Evolutionary conservation across 2,888 invertebrate species (phyloP).

Genomic region (Ectemnius continuus): DNA sequence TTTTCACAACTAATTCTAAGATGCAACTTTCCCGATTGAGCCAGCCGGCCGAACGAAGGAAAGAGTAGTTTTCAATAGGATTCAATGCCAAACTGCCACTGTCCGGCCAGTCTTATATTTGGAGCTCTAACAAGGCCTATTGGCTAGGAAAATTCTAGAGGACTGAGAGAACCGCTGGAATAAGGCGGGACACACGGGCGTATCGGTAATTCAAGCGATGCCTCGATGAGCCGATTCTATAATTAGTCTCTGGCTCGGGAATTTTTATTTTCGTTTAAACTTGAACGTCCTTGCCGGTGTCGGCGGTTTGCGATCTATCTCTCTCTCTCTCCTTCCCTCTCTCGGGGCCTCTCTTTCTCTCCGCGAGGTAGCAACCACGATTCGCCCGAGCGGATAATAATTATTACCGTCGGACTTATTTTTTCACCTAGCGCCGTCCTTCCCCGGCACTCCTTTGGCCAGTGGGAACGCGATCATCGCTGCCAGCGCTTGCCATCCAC

Average conservation of each 20-base stretch:
- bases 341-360: slow-evolving; percentile 31
- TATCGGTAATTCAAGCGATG: slow-evolving; percentile 64
- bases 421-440: slow-evolving; percentile 63
- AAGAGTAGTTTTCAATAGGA: too few relatives aligned
- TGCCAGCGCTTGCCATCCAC: slow-evolving; percentile 23
- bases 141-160: slow-evolving; percentile 33
- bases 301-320: slow-evolving; percentile 32
- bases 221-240: slow-evolving; percentile 70
- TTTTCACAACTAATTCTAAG: too few relatives aligned
- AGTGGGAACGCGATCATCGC: slow-evolving; percentile 25
- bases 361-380: slow-evolving; percentile 29
- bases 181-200: slow-evolving; percentile 14
- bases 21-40: too few relatives aligned
- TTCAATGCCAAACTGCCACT: too few relatives aligned
- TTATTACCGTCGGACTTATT: slow-evolving; percentile 66
- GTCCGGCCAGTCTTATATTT: too few relatives aligned
- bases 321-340: slow-evolving; percentile 13
- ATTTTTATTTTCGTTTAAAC: slow-evolving; percentile 77
- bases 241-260: slow-evolving; percentile 71
- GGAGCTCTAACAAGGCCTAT: not conserved
- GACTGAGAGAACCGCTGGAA: slow-evolving; percentile 30
- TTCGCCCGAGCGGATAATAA: slow-evolving; percentile 54
- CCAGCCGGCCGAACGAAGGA: too few relatives aligned
- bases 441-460: slow-evolving; percentile 33
- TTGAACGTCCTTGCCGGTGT: slow-evolving; percentile 72